Percentiles rank a stretch among this genome's conserved stretches.
Conservation (phyloP, 2,113 vertebrate species). For the Sorex araneus region DNA sequence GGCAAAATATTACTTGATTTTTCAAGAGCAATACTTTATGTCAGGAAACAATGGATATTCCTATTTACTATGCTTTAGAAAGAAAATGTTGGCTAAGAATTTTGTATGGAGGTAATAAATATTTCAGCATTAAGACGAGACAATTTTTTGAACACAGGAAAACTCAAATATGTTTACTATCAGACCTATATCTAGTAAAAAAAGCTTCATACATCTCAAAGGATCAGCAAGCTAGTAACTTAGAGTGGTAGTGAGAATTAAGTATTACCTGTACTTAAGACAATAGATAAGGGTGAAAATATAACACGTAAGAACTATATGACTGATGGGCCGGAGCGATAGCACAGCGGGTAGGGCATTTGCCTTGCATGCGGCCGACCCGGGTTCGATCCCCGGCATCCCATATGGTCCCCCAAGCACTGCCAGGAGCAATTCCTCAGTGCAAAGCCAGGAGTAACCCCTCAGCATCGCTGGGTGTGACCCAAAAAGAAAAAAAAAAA, state of each 20-base stretch:
- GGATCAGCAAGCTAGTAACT: neutral
- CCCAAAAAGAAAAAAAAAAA: too few relatives aligned
- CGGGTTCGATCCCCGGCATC: too few relatives aligned
- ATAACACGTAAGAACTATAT: neutral
- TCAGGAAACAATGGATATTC: neutral
- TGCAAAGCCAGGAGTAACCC: too few relatives aligned
- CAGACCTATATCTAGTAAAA: neutral
- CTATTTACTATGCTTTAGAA: slow-evolving; percentile 9
- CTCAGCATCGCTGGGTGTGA: too few relatives aligned
- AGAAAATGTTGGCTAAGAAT: slow-evolving; percentile 40
- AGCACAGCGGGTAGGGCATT: too few relatives aligned
- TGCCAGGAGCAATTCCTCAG: too few relatives aligned
- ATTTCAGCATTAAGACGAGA: neutral
- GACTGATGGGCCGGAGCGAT: too few relatives aligned
- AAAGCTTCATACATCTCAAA: neutral
- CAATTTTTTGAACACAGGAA: neutral
- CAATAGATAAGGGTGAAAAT: neutral
- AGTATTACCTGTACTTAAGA: neutral
- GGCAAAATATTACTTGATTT: slow-evolving; percentile 14
- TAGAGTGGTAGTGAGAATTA: slow-evolving; percentile 27
- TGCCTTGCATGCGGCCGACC: too few relatives aligned
- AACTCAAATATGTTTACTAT: slow-evolving; percentile 42
- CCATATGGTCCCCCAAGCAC: too few relatives aligned
- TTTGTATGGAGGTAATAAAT: slow-evolving; percentile 12
- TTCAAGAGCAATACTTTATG: neutral